A percentile compares a stretch with the other conserved stretches of the same genome.
Evolutionary conservation across 2,113 vertebrate genomes (phyloP).

Genomic region (Typhlomys cinereus): DNA sequence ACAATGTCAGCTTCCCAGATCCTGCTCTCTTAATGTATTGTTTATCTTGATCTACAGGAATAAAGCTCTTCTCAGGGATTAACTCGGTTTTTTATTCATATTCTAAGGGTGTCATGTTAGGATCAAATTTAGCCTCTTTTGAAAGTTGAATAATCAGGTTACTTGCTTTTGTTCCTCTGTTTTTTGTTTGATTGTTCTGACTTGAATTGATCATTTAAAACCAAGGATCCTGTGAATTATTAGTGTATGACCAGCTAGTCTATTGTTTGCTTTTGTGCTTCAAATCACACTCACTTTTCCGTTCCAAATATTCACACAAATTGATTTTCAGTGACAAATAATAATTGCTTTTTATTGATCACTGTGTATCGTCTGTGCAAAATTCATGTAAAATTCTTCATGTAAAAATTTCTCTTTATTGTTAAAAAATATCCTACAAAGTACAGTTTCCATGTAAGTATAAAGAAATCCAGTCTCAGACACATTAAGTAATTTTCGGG

Average conservation of each 20-base stretch:
- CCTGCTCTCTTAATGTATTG: conserved; percentile 27
- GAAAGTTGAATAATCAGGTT: conserved; percentile 42
- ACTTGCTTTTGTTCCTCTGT: conserved; percentile 58
- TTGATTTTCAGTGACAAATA: conserved; percentile 36
- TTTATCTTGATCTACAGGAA: conserved; percentile 50
- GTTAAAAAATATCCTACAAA: conserved; percentile 22
- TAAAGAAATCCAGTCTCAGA: conserved; percentile 24
- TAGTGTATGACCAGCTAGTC: conserved; percentile 43
- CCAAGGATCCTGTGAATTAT: conserved; percentile 26
- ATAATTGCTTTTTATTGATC: conserved; percentile 24
- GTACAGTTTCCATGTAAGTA: conserved; percentile 35
- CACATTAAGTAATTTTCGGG: background rate
- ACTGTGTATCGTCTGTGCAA: background rate
- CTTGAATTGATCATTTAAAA: conserved; percentile 55
- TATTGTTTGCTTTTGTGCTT: conserved; percentile 35
- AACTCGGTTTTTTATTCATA: conserved; percentile 51
- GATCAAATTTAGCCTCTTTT: conserved; percentile 57
- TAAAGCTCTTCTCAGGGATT: conserved; percentile 58
- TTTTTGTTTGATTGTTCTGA: conserved; percentile 60
- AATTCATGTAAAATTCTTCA: background rate
- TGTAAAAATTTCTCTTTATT: conserved; percentile 20
- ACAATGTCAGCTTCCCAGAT: conserved; percentile 39
- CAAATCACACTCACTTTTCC: conserved; percentile 37
- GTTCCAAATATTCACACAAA: conserved; percentile 32
- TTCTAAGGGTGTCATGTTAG: conserved; percentile 48